Percentiles rank a stretch among this genome's conserved stretches.
Conservation (phyloP, 2,888 invertebrate species). For the Drosophila paracracens region DNA sequence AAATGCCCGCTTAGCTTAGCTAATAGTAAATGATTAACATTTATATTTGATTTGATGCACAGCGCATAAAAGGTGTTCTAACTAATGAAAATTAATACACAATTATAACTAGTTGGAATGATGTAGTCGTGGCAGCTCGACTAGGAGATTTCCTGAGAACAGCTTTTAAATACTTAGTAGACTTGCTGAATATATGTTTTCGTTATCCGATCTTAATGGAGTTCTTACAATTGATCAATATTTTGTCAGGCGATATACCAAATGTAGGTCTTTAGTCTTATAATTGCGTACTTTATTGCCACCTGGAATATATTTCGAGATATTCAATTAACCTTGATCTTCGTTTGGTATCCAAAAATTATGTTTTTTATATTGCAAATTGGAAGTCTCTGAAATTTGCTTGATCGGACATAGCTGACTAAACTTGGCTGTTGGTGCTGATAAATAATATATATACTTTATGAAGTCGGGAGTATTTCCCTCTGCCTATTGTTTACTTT, state of each 20-base stretch:
- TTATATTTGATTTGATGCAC: not conserved
- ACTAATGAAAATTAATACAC: conserved; percentile 1
- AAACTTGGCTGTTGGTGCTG: not conserved
- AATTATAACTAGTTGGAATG: not conserved
- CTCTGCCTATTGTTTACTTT: too few relatives aligned
- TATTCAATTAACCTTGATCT: not conserved
- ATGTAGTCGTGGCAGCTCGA: not conserved
- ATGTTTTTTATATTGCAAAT: not conserved
- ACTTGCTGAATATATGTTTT: too few relatives aligned
- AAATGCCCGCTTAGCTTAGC: not conserved
- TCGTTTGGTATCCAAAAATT: not conserved
- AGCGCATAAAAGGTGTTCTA: not conserved
- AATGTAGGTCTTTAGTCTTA: not conserved
- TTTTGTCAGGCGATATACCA: not conserved
- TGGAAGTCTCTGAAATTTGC: too few relatives aligned
- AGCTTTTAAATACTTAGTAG: not conserved
- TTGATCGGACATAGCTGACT: too few relatives aligned
- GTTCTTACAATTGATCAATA: not conserved
- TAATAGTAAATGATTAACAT: conserved; percentile 9
- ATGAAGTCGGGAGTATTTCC: not conserved
- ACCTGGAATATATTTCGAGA: not conserved
- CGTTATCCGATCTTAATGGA: not conserved
- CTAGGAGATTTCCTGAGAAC: not conserved
- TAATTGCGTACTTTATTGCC: not conserved
- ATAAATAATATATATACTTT: not conserved